phyloP scores from a whole-genome alignment of 2,797 vertebrate genomes.

The Microcaecilia unicolor region DNA sequence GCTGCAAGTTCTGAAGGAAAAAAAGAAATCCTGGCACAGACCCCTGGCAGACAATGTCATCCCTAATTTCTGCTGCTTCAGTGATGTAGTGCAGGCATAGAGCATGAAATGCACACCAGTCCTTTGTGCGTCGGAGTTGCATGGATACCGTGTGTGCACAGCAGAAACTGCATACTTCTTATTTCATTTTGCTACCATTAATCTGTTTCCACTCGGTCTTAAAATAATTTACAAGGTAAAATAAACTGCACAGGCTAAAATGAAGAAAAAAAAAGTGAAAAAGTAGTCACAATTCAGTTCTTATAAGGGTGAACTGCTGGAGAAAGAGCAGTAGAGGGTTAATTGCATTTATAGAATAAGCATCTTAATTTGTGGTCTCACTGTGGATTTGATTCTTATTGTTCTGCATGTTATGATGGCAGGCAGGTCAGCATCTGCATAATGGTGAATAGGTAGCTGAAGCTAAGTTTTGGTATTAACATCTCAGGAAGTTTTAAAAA shows the following conservation, averaged over 20 bases:
- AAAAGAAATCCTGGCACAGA: constrained; percentile 60
- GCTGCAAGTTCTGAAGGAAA: constrained; percentile 49
- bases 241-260: constrained; percentile 71
- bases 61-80: constrained; percentile 63
- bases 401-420: constrained; percentile 31
- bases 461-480: no score
- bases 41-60: constrained; percentile 84
- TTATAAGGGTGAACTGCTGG: constrained; percentile 47
- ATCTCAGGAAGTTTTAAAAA: no score
- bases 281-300: constrained; percentile 59
- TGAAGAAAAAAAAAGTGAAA: constrained; percentile 66
- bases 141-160: constrained; percentile 48
- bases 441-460: no score
- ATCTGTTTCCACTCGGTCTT: constrained; percentile 82
- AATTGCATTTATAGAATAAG: constrained; percentile 57
- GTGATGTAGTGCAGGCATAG: constrained; percentile 81
- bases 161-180: constrained; percentile 75
- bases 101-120: constrained; percentile 82
- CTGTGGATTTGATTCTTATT: constrained; percentile 39
- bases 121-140: constrained; percentile 76
- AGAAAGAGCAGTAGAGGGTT: constrained; percentile 54
- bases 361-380: constrained; percentile 55
- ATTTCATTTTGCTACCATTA: constrained; percentile 58
- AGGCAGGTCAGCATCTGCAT: no score
- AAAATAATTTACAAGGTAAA: constrained; percentile 80